Conservation (phyloP, 2,113 vertebrate genomes). For the Rhizomys pruinosus region DNA sequence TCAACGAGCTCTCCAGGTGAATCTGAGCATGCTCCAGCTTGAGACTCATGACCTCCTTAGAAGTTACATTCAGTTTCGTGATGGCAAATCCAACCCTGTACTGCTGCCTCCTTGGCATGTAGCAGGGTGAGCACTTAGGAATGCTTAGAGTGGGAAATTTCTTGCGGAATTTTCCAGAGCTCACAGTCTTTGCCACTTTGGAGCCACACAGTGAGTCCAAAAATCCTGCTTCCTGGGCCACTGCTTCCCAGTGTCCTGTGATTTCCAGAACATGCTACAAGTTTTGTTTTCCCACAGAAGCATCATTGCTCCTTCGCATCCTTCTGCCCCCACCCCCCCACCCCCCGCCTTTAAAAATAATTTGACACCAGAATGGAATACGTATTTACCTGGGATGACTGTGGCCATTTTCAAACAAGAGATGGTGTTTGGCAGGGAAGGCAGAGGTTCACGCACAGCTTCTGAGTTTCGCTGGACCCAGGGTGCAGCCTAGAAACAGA, state of each 20-base stretch:
- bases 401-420: neutral
- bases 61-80: neutral
- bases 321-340: too few relatives aligned
- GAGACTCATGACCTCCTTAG: neutral
- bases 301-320: conserved; percentile 64
- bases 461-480: neutral
- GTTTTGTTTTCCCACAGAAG: conserved; percentile 67
- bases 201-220: conserved; percentile 2
- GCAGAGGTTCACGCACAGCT: neutral
- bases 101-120: neutral
- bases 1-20: neutral
- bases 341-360: conserved; percentile 66
- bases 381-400: conserved; percentile 29
- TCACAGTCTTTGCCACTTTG: conserved; percentile 21
- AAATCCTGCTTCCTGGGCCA: conserved; percentile 24
- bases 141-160: conserved; percentile 44
- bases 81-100: neutral
- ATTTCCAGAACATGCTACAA: conserved; percentile 67
- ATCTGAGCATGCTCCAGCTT: neutral
- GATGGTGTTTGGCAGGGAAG: neutral
- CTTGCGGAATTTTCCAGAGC: conserved; percentile 34
- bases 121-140: neutral
- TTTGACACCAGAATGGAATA: conserved; percentile 54
- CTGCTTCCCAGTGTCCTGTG: conserved; percentile 57
- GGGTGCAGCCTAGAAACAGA: neutral